Conservation (phyloP, 2,113 vertebrate genomes). For the Carassius carassius region DNA sequence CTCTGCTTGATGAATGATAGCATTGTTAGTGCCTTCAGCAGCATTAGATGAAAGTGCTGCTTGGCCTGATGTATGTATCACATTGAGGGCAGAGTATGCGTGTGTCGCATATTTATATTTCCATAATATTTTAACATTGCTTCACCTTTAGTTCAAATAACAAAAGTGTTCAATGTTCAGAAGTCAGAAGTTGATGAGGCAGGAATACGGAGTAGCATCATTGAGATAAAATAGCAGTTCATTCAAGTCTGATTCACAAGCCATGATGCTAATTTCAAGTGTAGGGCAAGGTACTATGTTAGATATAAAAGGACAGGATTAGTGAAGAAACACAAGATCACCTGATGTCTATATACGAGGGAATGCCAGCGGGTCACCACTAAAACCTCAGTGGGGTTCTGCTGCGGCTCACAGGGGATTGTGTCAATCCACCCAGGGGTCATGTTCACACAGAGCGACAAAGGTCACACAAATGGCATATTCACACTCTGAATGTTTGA, state of each 20-base stretch:
- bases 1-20: conserved; percentile 46
- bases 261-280: not conserved
- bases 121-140: not conserved
- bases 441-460: conserved; percentile 50
- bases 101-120: conserved; percentile 13
- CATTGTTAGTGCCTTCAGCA: conserved; percentile 48
- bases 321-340: conserved; percentile 14
- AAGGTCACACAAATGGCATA: conserved; percentile 11
- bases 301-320: conserved; percentile 15
- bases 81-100: not conserved
- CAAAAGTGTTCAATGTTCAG: not conserved
- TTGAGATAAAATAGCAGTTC: not conserved
- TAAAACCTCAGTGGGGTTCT: conserved; percentile 68
- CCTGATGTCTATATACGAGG: conserved; percentile 58
- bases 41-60: conserved; percentile 13
- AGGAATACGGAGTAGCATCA: not conserved
- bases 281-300: not conserved
- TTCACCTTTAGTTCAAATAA: not conserved
- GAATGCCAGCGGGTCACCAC: conserved; percentile 63
- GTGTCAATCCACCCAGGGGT: conserved; percentile 16
- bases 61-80: conserved; percentile 41
- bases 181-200: not conserved
- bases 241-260: not conserved
- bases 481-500: not conserved
- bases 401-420: conserved; percentile 46